Evolutionary conservation across 2,797 vertebrate species (phyloP).

Genomic region (Macrochelys suwanniensis): DNA sequence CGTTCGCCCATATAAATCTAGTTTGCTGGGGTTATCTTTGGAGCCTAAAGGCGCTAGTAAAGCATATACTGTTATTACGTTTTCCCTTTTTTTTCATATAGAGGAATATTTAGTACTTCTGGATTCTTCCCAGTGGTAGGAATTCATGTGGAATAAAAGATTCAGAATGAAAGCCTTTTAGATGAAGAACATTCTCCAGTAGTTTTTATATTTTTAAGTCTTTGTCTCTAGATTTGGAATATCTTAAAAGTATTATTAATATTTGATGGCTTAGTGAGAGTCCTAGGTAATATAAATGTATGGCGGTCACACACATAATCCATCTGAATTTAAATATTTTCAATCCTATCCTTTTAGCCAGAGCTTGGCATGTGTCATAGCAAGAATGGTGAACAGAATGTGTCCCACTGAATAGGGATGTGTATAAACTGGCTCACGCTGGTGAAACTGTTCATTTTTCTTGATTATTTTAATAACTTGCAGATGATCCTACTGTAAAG

Average conservation of each 20-base stretch:
- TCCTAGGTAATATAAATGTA: constrained; percentile 2
- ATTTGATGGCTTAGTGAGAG: constrained; percentile 54
- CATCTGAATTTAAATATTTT: neutral
- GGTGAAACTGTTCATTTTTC: neutral
- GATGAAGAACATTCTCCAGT: neutral
- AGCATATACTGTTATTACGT: neutral
- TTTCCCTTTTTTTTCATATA: neutral
- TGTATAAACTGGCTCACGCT: neutral
- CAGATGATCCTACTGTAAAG: accelerated
- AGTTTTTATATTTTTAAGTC: constrained; percentile 27
- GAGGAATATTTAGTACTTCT: neutral
- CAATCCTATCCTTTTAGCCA: neutral
- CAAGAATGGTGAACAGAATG: neutral
- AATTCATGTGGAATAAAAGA: constrained; percentile 30
- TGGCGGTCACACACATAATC: neutral
- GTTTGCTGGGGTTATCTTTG: neutral
- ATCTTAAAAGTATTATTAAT: constrained; percentile 64
- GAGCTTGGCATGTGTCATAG: neutral
- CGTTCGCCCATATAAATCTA: neutral
- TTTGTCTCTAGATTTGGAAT: constrained; percentile 50
- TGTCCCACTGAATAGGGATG: neutral
- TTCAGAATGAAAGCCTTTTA: constrained; percentile 21
- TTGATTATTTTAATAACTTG: neutral
- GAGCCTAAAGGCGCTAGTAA: neutral
- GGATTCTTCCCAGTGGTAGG: neutral